Base-by-base conservation (phyloP, 2,113 vertebrate genomes). In the Xiphias gladius region DNA sequence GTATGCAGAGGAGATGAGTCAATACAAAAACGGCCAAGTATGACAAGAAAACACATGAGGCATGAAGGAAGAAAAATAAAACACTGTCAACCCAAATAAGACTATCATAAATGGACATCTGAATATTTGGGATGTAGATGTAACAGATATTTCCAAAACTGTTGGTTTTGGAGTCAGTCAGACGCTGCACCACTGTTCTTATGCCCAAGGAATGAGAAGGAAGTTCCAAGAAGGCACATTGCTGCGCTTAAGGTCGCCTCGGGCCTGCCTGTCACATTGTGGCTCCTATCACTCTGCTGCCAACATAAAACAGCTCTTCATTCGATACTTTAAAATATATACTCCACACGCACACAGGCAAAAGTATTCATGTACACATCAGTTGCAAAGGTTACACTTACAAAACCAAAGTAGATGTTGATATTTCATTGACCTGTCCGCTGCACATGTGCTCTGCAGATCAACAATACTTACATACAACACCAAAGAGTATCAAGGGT, bases 161-260 rank as follows among this genome's bases (percentile, higher is more conserved):
- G 73, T 91, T 92, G 77, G 69, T 90, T 82, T 87, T 86, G 80
- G 90, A 92, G 50, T 69, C 58, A 28, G 46, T 20, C 13, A 26
- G 48, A 58, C 39, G 2, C 35, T 43, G 30, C 19, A 19, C 58
- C 14, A 32, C 54, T 74, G 76, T 76, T 86, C 55, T 76, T 68
- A 52, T 86, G 43, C 79, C 75, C 73, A 64, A 79, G 82, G 80
- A 91, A 88, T 84, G 80, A 85, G 64, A 75, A 48, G 55, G 73
- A 84, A 83, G 81, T 88, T 90, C 84, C 87, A 88, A 85, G 62
- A 83, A 90, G 78, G 75, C 88, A 61, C 86, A 78, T 77, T 64
- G 68, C 83, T 66, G 72, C 48, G 72, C 74, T 82, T 76, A 13
- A 78, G 67, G 87, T 91, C 50, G 76, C 82, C 79, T 68, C 14